phyloP scores from a whole-genome alignment of 2,113 vertebrate species.

The Jacana jacana region DNA sequence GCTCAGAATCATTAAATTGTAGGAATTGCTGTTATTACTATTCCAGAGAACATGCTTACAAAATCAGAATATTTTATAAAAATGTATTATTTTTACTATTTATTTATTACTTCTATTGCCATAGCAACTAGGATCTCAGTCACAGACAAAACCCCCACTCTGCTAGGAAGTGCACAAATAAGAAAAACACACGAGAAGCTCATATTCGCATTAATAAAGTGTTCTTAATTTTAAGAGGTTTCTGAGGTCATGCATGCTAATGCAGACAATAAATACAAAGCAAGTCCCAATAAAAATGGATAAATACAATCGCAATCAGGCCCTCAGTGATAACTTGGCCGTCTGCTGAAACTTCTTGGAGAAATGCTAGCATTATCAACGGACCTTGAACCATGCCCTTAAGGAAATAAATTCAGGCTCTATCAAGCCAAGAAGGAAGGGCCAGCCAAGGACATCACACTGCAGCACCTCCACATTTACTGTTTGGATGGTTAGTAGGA shows the following conservation, averaged over 20 bases:
- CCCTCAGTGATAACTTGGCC: background rate
- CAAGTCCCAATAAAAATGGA: background rate
- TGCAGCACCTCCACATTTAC: background rate
- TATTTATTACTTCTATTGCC: conserved; percentile 59
- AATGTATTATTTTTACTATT: conserved; percentile 36
- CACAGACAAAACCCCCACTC: background rate
- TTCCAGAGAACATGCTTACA: background rate
- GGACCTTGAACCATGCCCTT: background rate
- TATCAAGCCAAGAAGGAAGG: background rate
- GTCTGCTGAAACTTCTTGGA: background rate
- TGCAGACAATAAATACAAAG: background rate
- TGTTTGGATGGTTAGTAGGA: background rate
- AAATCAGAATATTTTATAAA: conserved; percentile 14
- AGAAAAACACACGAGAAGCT: background rate
- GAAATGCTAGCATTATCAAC: background rate
- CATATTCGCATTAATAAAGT: background rate
- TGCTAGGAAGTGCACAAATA: background rate
- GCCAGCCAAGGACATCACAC: background rate
- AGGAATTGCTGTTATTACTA: background rate
- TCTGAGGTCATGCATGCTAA: background rate
- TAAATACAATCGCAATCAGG: background rate
- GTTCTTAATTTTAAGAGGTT: conserved; percentile 23
- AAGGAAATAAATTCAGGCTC: background rate
- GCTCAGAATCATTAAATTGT: background rate
- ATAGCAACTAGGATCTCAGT: conserved; percentile 34